Percentiles rank a stretch among this genome's conserved stretches.
phyloP scores from a whole-genome alignment of 2,113 vertebrate genomes.

The Xenopus laevis region DNA sequence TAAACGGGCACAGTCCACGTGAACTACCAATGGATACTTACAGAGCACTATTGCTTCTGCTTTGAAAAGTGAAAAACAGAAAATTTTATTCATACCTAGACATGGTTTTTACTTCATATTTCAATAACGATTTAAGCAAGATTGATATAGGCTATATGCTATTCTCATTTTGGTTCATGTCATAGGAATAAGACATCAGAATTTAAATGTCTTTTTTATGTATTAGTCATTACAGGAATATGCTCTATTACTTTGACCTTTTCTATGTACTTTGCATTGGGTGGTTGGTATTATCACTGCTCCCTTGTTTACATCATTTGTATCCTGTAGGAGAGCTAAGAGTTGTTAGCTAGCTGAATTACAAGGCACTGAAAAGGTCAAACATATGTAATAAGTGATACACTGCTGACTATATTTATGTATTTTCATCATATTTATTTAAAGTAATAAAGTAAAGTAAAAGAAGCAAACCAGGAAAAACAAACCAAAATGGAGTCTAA shows the following conservation, averaged over 20 bases:
- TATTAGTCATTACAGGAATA: constrained; percentile 38
- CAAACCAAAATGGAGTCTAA: no score
- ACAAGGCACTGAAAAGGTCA: constrained; percentile 41
- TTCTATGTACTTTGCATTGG: constrained; percentile 34
- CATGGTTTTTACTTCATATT: no score
- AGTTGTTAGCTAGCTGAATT: constrained; percentile 36
- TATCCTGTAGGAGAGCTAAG: constrained; percentile 34
- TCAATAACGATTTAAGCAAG: no score
- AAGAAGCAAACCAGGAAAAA: no score
- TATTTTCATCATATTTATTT: no score
- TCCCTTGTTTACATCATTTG: constrained; percentile 44
- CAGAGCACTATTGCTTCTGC: no score
- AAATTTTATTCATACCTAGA: no score
- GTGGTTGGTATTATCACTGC: constrained; percentile 35
- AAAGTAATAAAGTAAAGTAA: no score
- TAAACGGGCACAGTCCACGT: no score
- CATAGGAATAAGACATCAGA: constrained; percentile 31
- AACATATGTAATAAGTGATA: background rate
- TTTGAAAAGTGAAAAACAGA: no score
- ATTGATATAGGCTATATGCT: background rate
- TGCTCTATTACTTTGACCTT: constrained; percentile 43
- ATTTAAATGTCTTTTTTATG: constrained; percentile 43
- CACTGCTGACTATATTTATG: no score
- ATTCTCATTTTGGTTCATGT: constrained; percentile 34
- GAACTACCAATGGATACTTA: no score